Percentiles rank a stretch among this genome's conserved stretches.
Evolutionary conservation across 2,113 vertebrate genomes (phyloP).

Genomic region (Psittacara wagleri): DNA sequence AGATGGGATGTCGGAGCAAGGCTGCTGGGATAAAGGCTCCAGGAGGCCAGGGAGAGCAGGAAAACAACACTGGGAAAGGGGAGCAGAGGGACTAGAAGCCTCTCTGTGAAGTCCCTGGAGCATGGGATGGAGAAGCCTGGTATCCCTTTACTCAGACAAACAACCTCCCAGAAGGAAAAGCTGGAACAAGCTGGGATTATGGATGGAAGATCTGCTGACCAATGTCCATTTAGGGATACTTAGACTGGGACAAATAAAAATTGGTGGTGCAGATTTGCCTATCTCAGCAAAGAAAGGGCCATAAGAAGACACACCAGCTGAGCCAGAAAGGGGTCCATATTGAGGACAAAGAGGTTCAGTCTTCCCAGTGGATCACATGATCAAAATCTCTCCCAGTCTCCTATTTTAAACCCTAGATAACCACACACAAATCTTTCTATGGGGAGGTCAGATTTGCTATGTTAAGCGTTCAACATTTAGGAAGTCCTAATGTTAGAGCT

Average conservation of each 20-base stretch:
- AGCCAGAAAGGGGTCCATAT: not conserved
- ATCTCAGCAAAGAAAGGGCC: not conserved
- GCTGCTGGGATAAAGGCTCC: not conserved
- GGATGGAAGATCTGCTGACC: not conserved
- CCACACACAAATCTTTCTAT: not conserved
- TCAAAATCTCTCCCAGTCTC: not conserved
- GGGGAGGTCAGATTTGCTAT: not conserved
- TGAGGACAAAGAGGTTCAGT: not conserved
- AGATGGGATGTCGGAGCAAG: not conserved
- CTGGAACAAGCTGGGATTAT: not conserved
- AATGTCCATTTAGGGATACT: not conserved
- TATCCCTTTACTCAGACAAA: not conserved
- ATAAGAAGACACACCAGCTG: not conserved
- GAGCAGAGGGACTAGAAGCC: not conserved
- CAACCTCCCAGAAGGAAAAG: not conserved
- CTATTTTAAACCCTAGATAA: not conserved
- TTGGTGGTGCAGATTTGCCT: not conserved
- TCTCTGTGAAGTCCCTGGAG: not conserved
- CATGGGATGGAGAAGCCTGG: not conserved
- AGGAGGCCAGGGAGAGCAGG: not conserved
- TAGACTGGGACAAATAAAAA: not conserved
- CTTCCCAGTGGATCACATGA: not conserved
- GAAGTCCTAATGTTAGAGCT: not conserved
- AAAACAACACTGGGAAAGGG: not conserved
- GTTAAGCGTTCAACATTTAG: not conserved